Conservation (phyloP, 2,113 vertebrate species). For the Dasyprocta punctata region DNA sequence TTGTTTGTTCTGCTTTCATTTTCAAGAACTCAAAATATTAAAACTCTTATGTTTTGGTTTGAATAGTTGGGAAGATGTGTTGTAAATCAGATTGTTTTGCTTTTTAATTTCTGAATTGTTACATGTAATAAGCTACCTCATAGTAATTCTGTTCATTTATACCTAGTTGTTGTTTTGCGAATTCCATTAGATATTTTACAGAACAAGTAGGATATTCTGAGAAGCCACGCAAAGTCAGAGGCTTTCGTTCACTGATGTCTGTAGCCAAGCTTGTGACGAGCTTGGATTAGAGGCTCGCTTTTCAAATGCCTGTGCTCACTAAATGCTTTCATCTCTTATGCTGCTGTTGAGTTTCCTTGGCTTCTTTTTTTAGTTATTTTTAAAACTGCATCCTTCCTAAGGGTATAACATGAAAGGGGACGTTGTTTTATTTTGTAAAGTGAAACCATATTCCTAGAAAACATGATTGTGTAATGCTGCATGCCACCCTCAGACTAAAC, state of each 20-base stretch:
- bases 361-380: constrained; percentile 45
- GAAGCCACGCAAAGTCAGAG: background rate
- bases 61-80: background rate
- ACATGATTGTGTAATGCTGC: background rate
- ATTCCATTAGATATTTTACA: background rate
- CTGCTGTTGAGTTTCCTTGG: background rate
- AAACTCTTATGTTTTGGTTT: constrained; percentile 16
- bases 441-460: background rate
- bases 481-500: background rate
- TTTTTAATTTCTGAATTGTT: constrained; percentile 44
- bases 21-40: background rate
- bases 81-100: constrained; percentile 13
- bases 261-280: background rate
- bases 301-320: background rate
- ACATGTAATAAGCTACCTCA: background rate
- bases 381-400: background rate
- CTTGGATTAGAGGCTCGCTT: background rate
- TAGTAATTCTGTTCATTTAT: constrained; percentile 12
- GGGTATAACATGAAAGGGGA: background rate
- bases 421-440: background rate
- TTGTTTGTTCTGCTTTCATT: background rate
- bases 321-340: background rate
- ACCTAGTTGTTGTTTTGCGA: background rate
- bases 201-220: background rate
- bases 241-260: background rate